Evolutionary conservation across 2,888 invertebrate genomes (phyloP).

Genomic region (Seira ritae): DNA sequence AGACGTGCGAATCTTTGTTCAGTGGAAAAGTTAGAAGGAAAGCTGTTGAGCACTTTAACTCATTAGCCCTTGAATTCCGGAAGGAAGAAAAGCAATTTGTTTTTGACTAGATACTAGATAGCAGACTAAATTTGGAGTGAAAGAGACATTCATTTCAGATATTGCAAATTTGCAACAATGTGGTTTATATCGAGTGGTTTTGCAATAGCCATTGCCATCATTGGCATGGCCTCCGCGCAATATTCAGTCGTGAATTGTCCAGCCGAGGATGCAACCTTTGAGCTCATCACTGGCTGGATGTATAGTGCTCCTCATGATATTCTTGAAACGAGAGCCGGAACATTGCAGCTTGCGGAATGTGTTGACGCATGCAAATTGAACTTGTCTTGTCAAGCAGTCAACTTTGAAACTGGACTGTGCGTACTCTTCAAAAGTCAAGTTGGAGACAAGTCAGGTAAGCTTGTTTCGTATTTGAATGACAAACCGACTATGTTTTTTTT

Average conservation of each 20-base stretch:
- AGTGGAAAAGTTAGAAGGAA: too few relatives aligned
- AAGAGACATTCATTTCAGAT: too few relatives aligned
- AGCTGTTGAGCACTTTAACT: too few relatives aligned
- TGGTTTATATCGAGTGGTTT: conserved; percentile 47
- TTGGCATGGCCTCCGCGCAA: conserved; percentile 64
- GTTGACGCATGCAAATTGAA: conserved; percentile 75
- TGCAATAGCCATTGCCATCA: conserved; percentile 29
- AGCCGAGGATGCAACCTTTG: conserved; percentile 70
- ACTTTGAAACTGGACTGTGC: conserved; percentile 76
- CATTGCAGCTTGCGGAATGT: conserved; percentile 75
- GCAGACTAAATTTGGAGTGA: too few relatives aligned
- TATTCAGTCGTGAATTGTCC: conserved; percentile 77
- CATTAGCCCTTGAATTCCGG: too few relatives aligned
- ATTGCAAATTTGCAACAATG: conserved; percentile 26
- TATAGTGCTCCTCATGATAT: conserved; percentile 76
- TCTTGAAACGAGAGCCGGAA: conserved; percentile 76
- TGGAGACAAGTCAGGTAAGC: conserved; percentile 74
- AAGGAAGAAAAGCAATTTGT: too few relatives aligned
- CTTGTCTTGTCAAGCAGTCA: conserved; percentile 75
- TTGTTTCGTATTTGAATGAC: too few relatives aligned
- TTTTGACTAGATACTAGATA: background rate
- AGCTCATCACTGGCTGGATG: conserved; percentile 75
- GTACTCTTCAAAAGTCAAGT: conserved; percentile 75
- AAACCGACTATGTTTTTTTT: too few relatives aligned
- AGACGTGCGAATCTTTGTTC: too few relatives aligned